These are phyloP conservation scores for Microctonus aethiopoides DNA, from an alignment of 2,888 invertebrate species.

Conservation along the genomic window DNA sequence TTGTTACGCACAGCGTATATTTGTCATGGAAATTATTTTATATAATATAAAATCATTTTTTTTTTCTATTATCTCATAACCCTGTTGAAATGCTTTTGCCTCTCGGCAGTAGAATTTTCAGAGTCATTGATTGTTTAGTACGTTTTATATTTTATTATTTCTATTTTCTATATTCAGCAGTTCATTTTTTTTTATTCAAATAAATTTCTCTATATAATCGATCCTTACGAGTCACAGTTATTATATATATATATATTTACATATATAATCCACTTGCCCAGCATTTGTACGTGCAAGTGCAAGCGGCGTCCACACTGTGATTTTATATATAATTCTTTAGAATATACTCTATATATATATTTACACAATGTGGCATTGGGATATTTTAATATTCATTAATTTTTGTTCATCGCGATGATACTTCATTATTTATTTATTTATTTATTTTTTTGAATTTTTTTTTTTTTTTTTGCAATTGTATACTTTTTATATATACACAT, in stretches of 20 bases:
- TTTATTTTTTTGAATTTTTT: too few species aligned
- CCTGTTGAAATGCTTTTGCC: conserved; percentile 17
- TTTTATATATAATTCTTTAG: conserved; percentile 1
- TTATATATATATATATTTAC: too few species aligned
- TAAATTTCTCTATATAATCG: conserved; percentile 15
- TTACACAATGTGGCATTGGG: conserved; percentile 39
- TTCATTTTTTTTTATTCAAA: background rate
- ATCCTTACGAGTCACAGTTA: background rate
- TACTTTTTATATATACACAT: conserved; percentile 45
- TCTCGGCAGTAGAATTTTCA: conserved; percentile 9
- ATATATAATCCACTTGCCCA: conserved; percentile 14
- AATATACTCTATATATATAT: conserved; percentile 16
- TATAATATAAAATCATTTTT: background rate
- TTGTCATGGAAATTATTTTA: background rate
- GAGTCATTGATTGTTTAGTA: background rate
- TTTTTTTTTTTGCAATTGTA: conserved; percentile 37
- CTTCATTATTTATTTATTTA: too few species aligned
- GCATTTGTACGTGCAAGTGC: conserved; percentile 9
- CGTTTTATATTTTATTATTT: background rate
- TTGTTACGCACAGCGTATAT: background rate
- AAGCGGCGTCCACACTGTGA: conserved; percentile 6
- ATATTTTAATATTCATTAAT: conserved; percentile 37
- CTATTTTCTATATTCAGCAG: conserved; percentile 3
- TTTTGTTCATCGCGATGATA: conserved; percentile 22
- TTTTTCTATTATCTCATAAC: conserved; percentile 8